These are phyloP conservation scores for Budorcas taxicolor DNA, from an alignment of 2,113 vertebrate genomes.

Conservation along the genomic window DNA sequence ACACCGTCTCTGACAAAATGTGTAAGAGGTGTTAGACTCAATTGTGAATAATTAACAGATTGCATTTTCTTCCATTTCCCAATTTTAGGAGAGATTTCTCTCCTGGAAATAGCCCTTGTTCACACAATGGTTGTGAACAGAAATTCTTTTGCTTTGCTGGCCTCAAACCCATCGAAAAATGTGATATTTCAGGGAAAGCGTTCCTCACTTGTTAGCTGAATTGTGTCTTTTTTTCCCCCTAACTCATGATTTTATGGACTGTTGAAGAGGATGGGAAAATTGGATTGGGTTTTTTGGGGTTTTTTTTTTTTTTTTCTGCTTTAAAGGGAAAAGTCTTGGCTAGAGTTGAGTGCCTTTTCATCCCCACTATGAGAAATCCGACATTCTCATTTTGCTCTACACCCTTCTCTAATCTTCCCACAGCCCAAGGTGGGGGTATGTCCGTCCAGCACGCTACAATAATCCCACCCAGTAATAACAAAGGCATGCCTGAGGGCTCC, in stretches of 20 bases:
- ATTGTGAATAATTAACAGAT: conserved; percentile 41
- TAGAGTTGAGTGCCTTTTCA: background rate
- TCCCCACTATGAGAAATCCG: background rate
- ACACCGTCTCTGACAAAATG: background rate
- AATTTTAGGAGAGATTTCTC: conserved; percentile 5
- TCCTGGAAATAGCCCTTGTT: conserved; percentile 51
- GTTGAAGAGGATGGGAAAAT: background rate
- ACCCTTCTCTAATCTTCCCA: background rate
- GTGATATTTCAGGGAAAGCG: background rate
- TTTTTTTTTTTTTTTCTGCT: background rate
- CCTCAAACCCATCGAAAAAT: conserved; percentile 15
- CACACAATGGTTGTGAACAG: conserved; percentile 39
- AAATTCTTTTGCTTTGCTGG: conserved; percentile 24
- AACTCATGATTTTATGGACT: background rate
- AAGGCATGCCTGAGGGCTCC: background rate
- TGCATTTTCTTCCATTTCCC: background rate
- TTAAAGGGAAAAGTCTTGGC: background rate
- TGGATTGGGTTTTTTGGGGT: background rate
- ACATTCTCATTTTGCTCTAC: background rate
- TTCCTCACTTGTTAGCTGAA: conserved; percentile 4
- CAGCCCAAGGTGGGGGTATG: background rate
- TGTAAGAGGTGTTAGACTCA: background rate
- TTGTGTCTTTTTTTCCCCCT: background rate
- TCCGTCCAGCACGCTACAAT: background rate
- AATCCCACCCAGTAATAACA: background rate